Evolutionary conservation across 2,113 vertebrate genomes (phyloP).

Genomic region (Bothrops jararaca): DNA sequence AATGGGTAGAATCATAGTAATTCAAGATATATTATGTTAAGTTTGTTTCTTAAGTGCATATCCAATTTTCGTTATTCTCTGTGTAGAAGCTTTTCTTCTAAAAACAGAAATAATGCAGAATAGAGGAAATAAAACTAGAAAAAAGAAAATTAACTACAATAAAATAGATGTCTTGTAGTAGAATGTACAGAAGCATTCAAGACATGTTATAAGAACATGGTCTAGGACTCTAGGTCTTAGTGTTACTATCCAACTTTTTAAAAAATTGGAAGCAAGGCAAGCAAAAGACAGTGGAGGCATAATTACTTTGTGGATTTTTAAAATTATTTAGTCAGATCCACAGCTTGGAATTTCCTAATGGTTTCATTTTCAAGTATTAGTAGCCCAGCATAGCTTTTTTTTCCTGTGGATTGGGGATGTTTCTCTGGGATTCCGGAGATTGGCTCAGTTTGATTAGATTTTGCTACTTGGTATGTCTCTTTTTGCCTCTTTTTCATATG

Average conservation of each 20-base stretch:
- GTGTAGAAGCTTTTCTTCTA: not conserved
- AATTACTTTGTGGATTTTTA: not conserved
- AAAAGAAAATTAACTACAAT: not conserved
- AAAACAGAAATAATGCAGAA: not conserved
- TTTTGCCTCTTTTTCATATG: not conserved
- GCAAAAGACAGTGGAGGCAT: not conserved
- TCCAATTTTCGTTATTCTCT: not conserved
- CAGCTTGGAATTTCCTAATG: not conserved
- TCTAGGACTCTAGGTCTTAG: not conserved
- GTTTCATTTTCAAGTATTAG: not conserved
- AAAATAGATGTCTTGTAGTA: not conserved
- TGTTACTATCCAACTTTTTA: not conserved
- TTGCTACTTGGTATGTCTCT: not conserved
- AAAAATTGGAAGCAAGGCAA: not conserved
- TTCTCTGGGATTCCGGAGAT: not conserved
- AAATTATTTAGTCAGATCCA: not conserved
- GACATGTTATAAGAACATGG: not conserved
- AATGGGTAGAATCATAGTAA: not conserved
- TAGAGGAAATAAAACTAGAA: not conserved
- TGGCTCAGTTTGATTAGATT: not conserved
- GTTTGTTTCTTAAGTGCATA: not conserved
- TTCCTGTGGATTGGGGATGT: not conserved
- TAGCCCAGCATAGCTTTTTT: not conserved
- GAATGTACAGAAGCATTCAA: not conserved
- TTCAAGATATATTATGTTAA: not conserved